These are phyloP conservation scores for Typhlichthys subterraneus DNA, from an alignment of 2,797 vertebrate genomes.

Conservation along the genomic window DNA sequence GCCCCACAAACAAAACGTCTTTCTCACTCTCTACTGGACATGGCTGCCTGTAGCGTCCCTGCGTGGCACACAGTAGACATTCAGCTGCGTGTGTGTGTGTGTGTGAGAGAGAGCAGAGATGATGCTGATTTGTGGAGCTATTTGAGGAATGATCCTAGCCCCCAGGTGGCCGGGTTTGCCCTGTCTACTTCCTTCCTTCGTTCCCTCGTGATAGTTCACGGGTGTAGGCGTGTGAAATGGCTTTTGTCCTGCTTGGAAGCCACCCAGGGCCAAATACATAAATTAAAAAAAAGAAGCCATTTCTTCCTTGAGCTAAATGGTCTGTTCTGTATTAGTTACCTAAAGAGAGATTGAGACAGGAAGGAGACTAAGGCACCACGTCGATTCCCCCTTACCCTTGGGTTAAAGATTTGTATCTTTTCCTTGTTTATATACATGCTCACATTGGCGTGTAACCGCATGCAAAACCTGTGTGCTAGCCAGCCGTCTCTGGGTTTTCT, in stretches of 20 bases:
- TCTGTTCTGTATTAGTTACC: not conserved
- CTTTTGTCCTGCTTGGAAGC: not conserved
- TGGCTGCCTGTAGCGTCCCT: slow-evolving; percentile 52
- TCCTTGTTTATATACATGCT: not conserved
- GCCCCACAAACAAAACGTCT: slow-evolving; percentile 1
- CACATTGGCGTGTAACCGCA: slow-evolving; percentile 15
- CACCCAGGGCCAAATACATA: not conserved
- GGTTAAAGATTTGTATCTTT: slow-evolving; percentile 6
- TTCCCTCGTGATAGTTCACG: slow-evolving; percentile 5
- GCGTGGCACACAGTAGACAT: slow-evolving; percentile 48
- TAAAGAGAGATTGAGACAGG: not conserved
- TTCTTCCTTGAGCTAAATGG: slow-evolving; percentile 2
- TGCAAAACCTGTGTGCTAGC: not conserved
- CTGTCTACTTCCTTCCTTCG: slow-evolving; percentile 3
- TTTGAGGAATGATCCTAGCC: slow-evolving; percentile 11
- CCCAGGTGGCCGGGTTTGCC: slow-evolving; percentile 25
- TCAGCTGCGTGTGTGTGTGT: slow-evolving; percentile 27
- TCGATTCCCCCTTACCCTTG: not conserved
- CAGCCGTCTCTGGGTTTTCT: not conserved
- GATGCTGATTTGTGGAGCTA: slow-evolving; percentile 33
- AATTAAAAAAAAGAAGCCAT: not conserved
- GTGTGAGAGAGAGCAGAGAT: slow-evolving; percentile 26
- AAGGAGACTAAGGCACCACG: not conserved
- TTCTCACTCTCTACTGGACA: slow-evolving; percentile 13
- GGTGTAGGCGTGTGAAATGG: slow-evolving; percentile 11